Conservation (phyloP, 2,888 invertebrate genomes). For the Neoscelio sp. region DNA sequence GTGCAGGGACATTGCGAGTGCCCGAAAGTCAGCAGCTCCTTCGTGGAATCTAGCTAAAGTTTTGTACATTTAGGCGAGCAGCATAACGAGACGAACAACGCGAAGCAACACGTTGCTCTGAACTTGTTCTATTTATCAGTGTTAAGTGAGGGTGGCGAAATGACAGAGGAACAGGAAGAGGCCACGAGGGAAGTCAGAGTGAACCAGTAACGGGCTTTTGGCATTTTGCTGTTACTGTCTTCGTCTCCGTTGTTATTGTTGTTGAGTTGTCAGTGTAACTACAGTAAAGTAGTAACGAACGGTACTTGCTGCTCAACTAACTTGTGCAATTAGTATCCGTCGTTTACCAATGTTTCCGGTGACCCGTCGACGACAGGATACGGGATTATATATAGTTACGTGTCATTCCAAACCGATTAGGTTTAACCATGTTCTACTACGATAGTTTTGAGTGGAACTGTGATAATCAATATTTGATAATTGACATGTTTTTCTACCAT, state of each 20-base stretch:
- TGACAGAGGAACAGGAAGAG: conserved; percentile 32
- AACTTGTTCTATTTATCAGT: conserved; percentile 77
- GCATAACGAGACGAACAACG: conserved; percentile 67
- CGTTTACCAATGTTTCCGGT: conserved; percentile 62
- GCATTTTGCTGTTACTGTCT: conserved; percentile 20
- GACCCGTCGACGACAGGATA: conserved; percentile 29
- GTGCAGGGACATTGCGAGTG: conserved; percentile 4
- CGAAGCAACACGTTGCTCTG: conserved; percentile 76
- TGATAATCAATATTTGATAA: neutral
- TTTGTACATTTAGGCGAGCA: conserved; percentile 36
- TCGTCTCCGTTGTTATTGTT: conserved; percentile 45
- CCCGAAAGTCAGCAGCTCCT: conserved; percentile 25
- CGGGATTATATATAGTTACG: conserved; percentile 19
- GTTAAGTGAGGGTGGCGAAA: conserved; percentile 59
- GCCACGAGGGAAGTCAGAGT: conserved; percentile 26
- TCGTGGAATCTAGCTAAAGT: conserved; percentile 33
- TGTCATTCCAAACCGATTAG: conserved; percentile 25
- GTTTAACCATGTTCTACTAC: neutral
- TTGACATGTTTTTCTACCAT: neutral
- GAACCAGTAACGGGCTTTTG: conserved; percentile 21
- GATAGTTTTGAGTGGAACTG: neutral
- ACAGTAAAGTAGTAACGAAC: conserved; percentile 27
- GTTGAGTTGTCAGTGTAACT: conserved; percentile 32
- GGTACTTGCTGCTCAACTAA: conserved; percentile 33
- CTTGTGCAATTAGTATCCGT: conserved; percentile 62